phyloP scores from a whole-genome alignment of 2,797 vertebrate genomes.

The Pteropus rufus region DNA sequence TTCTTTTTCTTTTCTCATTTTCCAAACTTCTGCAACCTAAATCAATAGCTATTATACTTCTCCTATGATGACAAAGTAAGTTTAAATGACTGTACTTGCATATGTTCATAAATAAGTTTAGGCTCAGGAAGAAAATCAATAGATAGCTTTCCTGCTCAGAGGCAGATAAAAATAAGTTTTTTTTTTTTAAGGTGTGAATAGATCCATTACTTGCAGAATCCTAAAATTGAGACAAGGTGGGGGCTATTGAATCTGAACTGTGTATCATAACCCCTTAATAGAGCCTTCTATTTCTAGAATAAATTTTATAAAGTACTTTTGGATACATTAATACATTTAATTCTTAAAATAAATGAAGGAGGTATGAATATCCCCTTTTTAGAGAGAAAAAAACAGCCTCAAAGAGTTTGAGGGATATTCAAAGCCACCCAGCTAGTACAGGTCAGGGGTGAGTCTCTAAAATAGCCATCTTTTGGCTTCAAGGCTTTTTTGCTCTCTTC shows the following conservation, averaged over 20 bases:
- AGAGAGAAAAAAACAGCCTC: neutral
- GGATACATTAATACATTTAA: neutral
- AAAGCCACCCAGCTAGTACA: neutral
- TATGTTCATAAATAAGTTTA: neutral
- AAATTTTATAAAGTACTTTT: neutral
- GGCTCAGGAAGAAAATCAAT: neutral
- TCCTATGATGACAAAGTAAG: neutral
- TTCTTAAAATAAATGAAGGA: constrained; percentile 3
- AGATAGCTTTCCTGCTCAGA: neutral
- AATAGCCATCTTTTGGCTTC: neutral
- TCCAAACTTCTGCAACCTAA: neutral
- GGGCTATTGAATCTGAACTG: neutral
- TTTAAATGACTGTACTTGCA: neutral
- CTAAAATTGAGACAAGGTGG: neutral
- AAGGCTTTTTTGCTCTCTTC: neutral
- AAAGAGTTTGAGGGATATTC: neutral
- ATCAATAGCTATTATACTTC: neutral
- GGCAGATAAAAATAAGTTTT: neutral
- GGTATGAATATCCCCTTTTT: neutral
- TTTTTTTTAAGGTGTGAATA: neutral
- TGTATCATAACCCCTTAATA: neutral
- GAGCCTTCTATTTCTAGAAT: neutral
- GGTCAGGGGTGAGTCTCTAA: neutral
- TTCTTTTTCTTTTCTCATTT: neutral
- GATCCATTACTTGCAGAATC: neutral